Conservation (phyloP, 2,888 invertebrate species). For the Scaeva pyrastri region DNA sequence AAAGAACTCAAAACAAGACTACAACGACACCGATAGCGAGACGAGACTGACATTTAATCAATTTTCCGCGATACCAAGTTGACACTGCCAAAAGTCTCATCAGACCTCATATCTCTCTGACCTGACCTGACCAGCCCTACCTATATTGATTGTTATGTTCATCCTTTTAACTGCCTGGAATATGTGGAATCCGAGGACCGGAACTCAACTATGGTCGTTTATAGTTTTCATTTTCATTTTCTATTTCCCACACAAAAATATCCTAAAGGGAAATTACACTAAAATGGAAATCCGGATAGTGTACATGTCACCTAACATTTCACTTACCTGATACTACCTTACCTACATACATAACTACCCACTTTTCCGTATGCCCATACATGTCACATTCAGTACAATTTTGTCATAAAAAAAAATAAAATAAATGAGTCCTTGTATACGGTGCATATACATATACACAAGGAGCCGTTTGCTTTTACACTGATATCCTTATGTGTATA, state of each 20-base stretch:
- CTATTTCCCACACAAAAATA: conserved; percentile 23
- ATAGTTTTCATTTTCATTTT: not conserved
- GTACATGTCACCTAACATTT: conserved; percentile 46
- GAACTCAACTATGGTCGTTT: conserved; percentile 9
- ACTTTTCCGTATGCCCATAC: not conserved
- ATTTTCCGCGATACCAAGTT: too few relatives aligned
- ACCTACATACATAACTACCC: not conserved
- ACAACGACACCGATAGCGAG: too few relatives aligned
- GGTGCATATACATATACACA: too few relatives aligned
- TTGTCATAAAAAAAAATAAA: conserved; percentile 9
- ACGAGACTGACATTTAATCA: too few relatives aligned
- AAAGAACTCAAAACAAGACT: too few relatives aligned
- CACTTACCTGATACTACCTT: too few relatives aligned
- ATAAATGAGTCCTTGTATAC: conserved; percentile 3
- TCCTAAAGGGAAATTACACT: conserved; percentile 20
- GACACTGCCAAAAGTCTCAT: too few relatives aligned
- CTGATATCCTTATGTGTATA: conserved; percentile 51
- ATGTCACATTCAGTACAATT: conserved; percentile 7
- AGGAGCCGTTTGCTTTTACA: conserved; percentile 7
- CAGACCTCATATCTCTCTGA: too few relatives aligned
- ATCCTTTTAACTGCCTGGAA: conserved; percentile 35
- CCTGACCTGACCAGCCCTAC: too few relatives aligned
- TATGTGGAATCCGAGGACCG: conserved; percentile 25
- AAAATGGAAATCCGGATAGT: conserved; percentile 38
- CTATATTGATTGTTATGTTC: conserved; percentile 41